Evolutionary conservation across 92 coral and sea anemone species (phyloP), one percentile per base, ranked within the genome.

Genomic region (Epizoanthus illoricatus): DNA sequence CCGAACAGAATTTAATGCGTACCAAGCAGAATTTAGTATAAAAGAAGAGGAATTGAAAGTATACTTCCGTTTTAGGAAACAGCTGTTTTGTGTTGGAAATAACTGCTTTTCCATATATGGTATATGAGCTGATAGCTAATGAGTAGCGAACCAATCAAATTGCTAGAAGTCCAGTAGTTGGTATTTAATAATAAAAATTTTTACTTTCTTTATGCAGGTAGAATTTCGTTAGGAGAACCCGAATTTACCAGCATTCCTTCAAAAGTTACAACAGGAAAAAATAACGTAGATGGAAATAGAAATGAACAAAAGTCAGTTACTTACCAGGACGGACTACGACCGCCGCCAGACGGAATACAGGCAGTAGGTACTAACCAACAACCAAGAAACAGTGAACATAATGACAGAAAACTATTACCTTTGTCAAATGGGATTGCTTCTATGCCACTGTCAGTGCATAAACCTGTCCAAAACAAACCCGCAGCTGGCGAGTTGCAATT

Each of bases 211-310:
- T 39, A 40, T 28, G 36, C 73, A 68, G 73, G 28, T 33, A 40
- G 8, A 2, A 39, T 68, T 68, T 68, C 52, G 9, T 68, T 39
- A 19, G 73, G 73, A 68, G 49, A 68, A 39, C 52, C 73, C 2
- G 73, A 68, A 19, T 40, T 68, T 68, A 40, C 73, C 73, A 68
- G 39, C 73, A 68, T 9, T 13, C 45, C 73, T 39, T 68, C 49
- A 39, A 18, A 39, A 5, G n/a, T 15, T 3, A 23, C 49, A 36
- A 39, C 40, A 39, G 56, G 10, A 5, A 52, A 52, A 52, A 52
- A 52, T 13, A 52, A 52, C 56, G 56, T 52, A 52, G 56, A 52
- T 52, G 56, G 15, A 49, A 49, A 49, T 49, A 13, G 15, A 49
- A 49, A 49, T 49, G 56, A 49, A 49, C 56, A 49, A 8, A 49